Evolutionary conservation across 2,888 invertebrate species (phyloP).

Genomic region (Cybosia mesomella): DNA sequence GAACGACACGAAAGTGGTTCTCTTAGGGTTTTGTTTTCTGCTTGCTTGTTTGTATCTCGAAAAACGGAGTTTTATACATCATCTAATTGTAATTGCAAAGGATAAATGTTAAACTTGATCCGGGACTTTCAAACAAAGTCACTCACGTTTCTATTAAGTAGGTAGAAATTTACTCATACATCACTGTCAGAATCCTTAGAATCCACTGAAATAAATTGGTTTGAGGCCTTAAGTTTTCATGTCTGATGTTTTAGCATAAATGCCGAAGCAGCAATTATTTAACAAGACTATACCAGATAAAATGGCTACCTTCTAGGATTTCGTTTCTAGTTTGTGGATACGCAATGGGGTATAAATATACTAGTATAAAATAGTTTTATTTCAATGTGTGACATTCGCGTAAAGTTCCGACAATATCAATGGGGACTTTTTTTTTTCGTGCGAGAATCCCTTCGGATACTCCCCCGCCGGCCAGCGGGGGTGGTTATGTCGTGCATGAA

Average conservation of each 20-base stretch:
- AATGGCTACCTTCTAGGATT: not conserved
- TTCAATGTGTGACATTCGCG: no score
- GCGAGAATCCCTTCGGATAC: no score
- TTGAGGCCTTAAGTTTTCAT: not conserved
- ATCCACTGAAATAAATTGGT: not conserved
- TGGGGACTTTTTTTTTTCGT: no score
- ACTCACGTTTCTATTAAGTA: not conserved
- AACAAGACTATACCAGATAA: not conserved
- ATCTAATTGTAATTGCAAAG: slow-evolving; percentile 1
- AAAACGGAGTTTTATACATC: not conserved
- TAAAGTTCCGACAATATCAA: no score
- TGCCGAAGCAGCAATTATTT: not conserved
- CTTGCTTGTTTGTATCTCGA: not conserved
- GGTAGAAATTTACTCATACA: not conserved
- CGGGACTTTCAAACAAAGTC: not conserved
- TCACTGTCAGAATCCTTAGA: not conserved
- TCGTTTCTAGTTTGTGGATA: not conserved
- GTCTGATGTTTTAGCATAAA: not conserved
- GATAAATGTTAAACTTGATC: slow-evolving; percentile 1
- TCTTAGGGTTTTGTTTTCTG: no score
- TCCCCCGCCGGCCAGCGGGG: no score
- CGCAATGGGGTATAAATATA: no score
- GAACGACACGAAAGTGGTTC: no score
- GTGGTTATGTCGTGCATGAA: no score
- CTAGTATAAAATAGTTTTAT: no score